Conservation (phyloP, 2,113 vertebrate species). For the Lamprologus lemairii region DNA sequence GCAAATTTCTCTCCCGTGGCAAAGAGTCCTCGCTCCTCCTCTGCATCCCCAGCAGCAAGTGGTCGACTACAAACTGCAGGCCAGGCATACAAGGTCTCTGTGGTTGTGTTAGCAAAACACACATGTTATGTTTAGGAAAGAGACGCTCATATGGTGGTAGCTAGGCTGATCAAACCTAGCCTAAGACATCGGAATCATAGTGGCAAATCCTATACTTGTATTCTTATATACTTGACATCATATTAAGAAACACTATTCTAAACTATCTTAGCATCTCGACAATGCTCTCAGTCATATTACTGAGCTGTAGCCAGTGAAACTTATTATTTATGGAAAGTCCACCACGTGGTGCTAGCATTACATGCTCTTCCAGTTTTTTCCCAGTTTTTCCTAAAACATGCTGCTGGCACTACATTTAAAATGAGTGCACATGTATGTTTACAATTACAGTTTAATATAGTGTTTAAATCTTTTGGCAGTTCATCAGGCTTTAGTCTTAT, state of each 20-base stretch:
- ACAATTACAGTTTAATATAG: neutral
- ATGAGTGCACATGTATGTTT: neutral
- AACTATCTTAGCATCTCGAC: neutral
- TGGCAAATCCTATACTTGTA: neutral
- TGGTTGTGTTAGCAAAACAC: neutral
- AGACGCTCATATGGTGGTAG: neutral
- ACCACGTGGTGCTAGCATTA: neutral
- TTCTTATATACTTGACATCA: neutral
- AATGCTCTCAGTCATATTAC: neutral
- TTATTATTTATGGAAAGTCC: neutral
- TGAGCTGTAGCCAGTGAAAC: neutral
- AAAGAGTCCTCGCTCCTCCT: slow-evolving; percentile 39
- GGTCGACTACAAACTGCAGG: neutral
- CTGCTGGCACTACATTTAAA: neutral
- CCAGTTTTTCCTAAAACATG: neutral
- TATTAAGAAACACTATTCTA: neutral
- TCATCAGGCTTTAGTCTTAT: neutral
- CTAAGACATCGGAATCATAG: neutral
- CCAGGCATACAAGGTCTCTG: slow-evolving; percentile 47
- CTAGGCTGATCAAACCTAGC: neutral
- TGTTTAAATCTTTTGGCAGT: neutral
- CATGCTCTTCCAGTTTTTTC: neutral
- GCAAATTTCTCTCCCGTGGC: neutral
- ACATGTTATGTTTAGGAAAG: neutral
- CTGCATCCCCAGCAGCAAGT: neutral